A percentile compares a stretch with the other conserved stretches of the same genome.
Evolutionary conservation across 2,888 invertebrate genomes (phyloP).

Genomic region (Drosophila formosana): DNA sequence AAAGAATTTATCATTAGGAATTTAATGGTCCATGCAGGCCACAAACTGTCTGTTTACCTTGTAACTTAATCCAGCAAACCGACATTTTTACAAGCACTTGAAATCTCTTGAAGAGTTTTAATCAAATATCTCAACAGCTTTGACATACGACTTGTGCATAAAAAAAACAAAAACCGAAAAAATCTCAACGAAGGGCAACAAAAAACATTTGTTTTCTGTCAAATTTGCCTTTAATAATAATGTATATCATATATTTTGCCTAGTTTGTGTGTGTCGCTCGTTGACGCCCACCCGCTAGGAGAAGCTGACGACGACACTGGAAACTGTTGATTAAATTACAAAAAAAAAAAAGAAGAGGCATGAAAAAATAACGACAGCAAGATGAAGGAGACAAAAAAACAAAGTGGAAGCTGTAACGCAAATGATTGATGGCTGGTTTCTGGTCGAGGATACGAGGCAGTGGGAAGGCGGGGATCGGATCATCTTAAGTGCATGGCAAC

Average conservation of each 20-base stretch:
- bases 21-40: slow-evolving; percentile 13
- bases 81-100: slow-evolving; percentile 22
- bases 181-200: slow-evolving; percentile 32
- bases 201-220: slow-evolving; percentile 79
- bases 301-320: slow-evolving; percentile 50
- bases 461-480: slow-evolving; percentile 2
- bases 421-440: slow-evolving; percentile 69
- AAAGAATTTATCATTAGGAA: slow-evolving; percentile 27
- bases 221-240: slow-evolving; percentile 76
- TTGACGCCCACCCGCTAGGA: slow-evolving; percentile 57
- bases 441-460: background rate
- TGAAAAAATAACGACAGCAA: background rate
- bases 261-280: slow-evolving; percentile 5
- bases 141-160: slow-evolving; percentile 62
- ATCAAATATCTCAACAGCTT: slow-evolving; percentile 61
- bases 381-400: slow-evolving; percentile 16
- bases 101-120: slow-evolving; percentile 53
- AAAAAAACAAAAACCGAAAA: slow-evolving; percentile 8
- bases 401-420: slow-evolving; percentile 47
- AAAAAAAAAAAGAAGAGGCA: slow-evolving; percentile 23
- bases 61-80: slow-evolving; percentile 54
- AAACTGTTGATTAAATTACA: slow-evolving; percentile 78
- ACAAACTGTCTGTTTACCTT: slow-evolving; percentile 33
- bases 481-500: slow-evolving; percentile 68
- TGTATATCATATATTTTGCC: slow-evolving; percentile 51